Conservation (phyloP, 2,888 invertebrate genomes). For the Phyllotreta cruciferae region DNA sequence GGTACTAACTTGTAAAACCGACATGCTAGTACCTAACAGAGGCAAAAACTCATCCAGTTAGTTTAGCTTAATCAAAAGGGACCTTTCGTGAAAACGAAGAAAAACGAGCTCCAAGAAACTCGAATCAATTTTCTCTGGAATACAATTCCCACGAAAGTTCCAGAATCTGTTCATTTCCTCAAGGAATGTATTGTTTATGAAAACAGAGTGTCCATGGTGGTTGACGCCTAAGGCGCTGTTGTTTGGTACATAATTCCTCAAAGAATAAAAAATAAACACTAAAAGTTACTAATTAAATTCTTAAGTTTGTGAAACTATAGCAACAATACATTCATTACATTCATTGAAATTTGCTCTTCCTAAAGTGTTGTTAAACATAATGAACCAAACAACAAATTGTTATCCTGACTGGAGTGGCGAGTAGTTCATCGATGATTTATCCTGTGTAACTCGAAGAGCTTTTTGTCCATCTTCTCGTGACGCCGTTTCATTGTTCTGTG, state of each 20-base stretch:
- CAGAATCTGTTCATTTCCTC: conserved; percentile 43
- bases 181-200: conserved; percentile 41
- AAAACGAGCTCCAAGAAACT: conserved; percentile 24
- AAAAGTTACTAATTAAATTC: no score
- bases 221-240: not conserved
- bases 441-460: conserved; percentile 44
- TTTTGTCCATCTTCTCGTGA: conserved; percentile 33
- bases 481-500: conserved; percentile 21
- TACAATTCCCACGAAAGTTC: conserved; percentile 28
- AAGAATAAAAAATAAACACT: not conserved
- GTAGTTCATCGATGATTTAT: conserved; percentile 54
- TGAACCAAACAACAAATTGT: conserved; percentile 14
- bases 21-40: no score
- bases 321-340: no score
- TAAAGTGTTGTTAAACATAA: not conserved
- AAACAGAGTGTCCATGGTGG: conserved; percentile 19
- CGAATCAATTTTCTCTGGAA: conserved; percentile 23
- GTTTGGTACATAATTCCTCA: conserved; percentile 7
- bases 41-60: no score
- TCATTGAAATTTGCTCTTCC: no score
- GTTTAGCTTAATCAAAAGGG: not conserved
- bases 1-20: no score
- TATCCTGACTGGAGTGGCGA: conserved; percentile 1
- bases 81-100: conserved; percentile 13
- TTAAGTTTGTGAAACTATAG: no score